Conservation (phyloP, 2,113 vertebrate species). For the Pedionomus torquatus region DNA sequence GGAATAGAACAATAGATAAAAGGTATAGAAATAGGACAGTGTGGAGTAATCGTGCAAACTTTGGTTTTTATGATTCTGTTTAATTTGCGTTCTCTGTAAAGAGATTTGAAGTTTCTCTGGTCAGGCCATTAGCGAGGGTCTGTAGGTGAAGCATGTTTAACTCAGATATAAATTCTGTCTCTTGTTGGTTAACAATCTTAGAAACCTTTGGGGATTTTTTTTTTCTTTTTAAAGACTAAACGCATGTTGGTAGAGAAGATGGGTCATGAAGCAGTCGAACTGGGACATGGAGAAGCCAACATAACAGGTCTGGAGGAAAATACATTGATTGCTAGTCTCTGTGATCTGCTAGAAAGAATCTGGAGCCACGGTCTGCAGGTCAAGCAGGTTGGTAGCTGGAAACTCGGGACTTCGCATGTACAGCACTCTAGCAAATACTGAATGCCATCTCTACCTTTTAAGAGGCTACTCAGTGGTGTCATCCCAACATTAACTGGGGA, state of each 20-base stretch:
- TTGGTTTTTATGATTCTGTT: background rate
- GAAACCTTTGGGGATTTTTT: background rate
- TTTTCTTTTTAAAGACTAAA: conserved; percentile 84
- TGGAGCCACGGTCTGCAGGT: conserved; percentile 96
- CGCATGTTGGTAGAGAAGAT: conserved; percentile 98
- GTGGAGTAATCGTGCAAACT: background rate
- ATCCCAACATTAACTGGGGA: background rate
- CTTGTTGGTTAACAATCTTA: background rate
- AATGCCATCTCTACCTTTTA: background rate
- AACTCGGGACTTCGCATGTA: background rate
- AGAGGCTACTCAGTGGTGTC: background rate
- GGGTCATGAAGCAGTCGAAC: conserved; percentile 92
- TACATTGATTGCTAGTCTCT: conserved; percentile 93
- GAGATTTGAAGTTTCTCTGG: background rate
- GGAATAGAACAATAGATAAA: background rate
- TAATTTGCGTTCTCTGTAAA: background rate
- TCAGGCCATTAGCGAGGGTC: background rate
- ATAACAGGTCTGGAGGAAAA: conserved; percentile 95
- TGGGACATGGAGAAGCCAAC: conserved; percentile 92
- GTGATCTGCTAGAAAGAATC: conserved; percentile 95
- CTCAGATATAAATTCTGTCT: background rate
- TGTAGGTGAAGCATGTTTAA: background rate
- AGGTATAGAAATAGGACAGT: background rate
- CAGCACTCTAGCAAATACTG: background rate
- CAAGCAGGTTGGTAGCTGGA: conserved; percentile 85